A percentile compares a stretch with the other conserved stretches of the same genome.
Conservation (phyloP, 2,888 invertebrate species). For the Graphium colonna region DNA sequence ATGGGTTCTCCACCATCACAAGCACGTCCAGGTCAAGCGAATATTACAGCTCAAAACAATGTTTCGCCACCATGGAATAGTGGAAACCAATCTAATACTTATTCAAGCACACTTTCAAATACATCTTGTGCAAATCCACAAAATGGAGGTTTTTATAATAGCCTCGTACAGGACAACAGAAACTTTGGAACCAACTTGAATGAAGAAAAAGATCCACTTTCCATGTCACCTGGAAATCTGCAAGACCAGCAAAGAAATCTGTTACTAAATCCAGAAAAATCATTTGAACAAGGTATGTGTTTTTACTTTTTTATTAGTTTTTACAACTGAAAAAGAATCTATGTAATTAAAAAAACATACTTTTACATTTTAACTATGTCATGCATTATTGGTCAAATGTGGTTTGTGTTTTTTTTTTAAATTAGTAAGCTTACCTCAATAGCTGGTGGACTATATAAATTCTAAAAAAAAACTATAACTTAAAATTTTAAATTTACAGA, state of each 20-base stretch:
- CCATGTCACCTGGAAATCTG: conserved; percentile 66
- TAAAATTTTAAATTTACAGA: too few species aligned
- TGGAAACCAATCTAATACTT: conserved; percentile 63
- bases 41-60: conserved; percentile 71
- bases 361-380: too few species aligned
- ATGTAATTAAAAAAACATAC: too few species aligned
- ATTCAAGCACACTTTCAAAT: conserved; percentile 59
- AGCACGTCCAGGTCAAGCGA: conserved; percentile 67
- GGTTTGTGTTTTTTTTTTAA: too few species aligned
- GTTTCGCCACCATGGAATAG: conserved; percentile 69
- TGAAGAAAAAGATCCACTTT: conserved; percentile 72
- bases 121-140: conserved; percentile 61
- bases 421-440: too few species aligned
- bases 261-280: conserved; percentile 61
- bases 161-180: conserved; percentile 61
- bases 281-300: conserved; percentile 62
- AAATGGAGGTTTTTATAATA: conserved; percentile 73
- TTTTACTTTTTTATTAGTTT: too few species aligned
- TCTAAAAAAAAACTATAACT: too few species aligned
- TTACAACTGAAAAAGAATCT: too few species aligned
- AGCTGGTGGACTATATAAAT: too few species aligned
- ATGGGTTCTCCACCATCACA: conserved; percentile 82
- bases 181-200: conserved; percentile 59
- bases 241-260: conserved; percentile 55
- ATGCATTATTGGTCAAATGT: too few species aligned